Percentiles rank a stretch among this genome's conserved stretches.
These are phyloP conservation scores for Cephus cinctus DNA, from an alignment of 1,140 invertebrate genomes.

Conservation along the genomic window DNA sequence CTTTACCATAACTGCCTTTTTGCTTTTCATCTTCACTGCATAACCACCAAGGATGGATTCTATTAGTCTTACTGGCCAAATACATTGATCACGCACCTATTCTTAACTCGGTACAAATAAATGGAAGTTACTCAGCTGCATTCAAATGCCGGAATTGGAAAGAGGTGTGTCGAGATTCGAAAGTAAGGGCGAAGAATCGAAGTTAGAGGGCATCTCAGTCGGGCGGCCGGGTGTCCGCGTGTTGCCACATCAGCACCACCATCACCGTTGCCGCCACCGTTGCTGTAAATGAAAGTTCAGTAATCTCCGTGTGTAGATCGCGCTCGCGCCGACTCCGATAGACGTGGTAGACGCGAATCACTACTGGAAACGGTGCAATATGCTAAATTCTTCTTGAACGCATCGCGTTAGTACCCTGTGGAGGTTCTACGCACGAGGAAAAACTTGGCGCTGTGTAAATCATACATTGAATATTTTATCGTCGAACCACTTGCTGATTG, in stretches of 20 bases:
- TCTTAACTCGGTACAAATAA: too few relatives aligned
- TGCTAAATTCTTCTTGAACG: constrained; percentile 31
- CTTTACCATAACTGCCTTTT: too few relatives aligned
- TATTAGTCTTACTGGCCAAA: too few relatives aligned
- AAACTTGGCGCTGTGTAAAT: neutral
- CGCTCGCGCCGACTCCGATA: constrained; percentile 32
- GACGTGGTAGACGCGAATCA: constrained; percentile 31
- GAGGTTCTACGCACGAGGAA: constrained; percentile 14
- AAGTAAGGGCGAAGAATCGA: constrained; percentile 14
- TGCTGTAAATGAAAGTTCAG: constrained; percentile 34
- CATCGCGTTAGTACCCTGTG: constrained; percentile 13
- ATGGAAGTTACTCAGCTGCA: too few relatives aligned
- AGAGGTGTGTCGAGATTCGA: neutral
- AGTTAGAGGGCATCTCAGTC: constrained; percentile 32
- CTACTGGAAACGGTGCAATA: constrained; percentile 25
- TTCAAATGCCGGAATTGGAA: neutral
- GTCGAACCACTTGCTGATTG: neutral
- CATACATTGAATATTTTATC: neutral
- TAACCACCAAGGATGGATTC: too few relatives aligned
- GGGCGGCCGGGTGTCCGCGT: constrained; percentile 43
- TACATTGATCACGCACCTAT: too few relatives aligned
- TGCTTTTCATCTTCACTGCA: too few relatives aligned
- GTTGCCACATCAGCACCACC: constrained; percentile 46
- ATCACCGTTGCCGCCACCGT: constrained; percentile 35
- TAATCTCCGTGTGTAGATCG: constrained; percentile 42